Base-by-base conservation (phyloP, 2,113 vertebrate genomes). In the Hylia prasina region DNA sequence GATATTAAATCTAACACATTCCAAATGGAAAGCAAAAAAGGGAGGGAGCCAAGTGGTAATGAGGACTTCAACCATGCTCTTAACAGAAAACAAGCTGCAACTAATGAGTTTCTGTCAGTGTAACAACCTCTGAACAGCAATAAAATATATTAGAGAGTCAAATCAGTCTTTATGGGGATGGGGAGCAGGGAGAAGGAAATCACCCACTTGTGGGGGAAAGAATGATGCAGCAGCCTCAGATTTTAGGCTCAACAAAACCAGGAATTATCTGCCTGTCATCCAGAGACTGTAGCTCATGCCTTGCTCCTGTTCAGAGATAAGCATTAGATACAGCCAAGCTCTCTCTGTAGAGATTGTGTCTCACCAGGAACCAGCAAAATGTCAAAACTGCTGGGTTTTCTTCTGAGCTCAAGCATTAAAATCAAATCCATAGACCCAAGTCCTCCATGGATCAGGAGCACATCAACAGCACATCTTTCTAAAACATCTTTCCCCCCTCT, bases 21-120 rank as follows among this genome's bases (percentile, higher is more conserved):
- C 70, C 91, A 93, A 96, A 91, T 57, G 58, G 87, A 82, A 93
- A 91, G 93, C 91, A 93, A 96, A 94, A 27, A 71, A 93, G 82
- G 78, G 78, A 90, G 71, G 57, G 78, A 93, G 78, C 78, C 85
- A 89, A 95, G 82, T 63, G 68, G 90, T 93, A 96, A 95, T 73
- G 79, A 95, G 87, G 66, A 91, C 82, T 96, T 94, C 71, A 94
- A 70, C 93, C 51, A 73, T 12, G 51, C 82, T 73, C 92, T 96
- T 91, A 94, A 77, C 63, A 94, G 70, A 93, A 95, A 96, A 94
- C 94, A 96, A 95, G 75, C 75, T 94, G 87, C 92, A 95, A 87
- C 90, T 95, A 96, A 94, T 70, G 93, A 94, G 90, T 86, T 94
- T 94, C 84, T 95, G 93, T 96, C 93, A 90, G 71, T 47, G 58